Percentiles rank a stretch among this genome's conserved stretches.
These are phyloP conservation scores for Tenthredo amoena DNA, from an alignment of 2,888 invertebrate species.

Conservation along the genomic window DNA sequence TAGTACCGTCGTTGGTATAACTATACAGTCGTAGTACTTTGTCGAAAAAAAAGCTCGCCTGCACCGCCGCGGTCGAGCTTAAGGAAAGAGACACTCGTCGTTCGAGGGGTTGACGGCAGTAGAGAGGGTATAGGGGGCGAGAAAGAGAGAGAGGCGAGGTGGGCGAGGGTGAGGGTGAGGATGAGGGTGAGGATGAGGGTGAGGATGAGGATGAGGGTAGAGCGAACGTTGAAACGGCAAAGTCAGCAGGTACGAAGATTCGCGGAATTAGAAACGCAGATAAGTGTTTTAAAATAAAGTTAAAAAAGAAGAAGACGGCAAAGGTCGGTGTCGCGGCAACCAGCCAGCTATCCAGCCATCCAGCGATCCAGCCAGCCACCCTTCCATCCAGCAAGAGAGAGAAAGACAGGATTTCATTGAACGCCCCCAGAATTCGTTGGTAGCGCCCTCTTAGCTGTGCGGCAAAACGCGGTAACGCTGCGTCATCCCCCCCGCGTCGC, in stretches of 20 bases:
- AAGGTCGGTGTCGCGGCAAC: conserved; percentile 14
- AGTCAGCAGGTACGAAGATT: conserved; percentile 50
- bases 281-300: conserved; percentile 51
- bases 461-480: conserved; percentile 59
- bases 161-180: not conserved
- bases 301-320: conserved; percentile 43
- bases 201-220: not conserved
- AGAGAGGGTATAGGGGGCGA: not conserved
- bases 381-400: conserved; percentile 50
- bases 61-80: conserved; percentile 31
- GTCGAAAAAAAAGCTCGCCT: conserved; percentile 30
- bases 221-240: conserved; percentile 6
- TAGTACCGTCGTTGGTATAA: not conserved
- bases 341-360: not conserved
- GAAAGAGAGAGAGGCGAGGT: not conserved
- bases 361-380: not conserved
- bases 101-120: not conserved
- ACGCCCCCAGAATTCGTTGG: conserved; percentile 72
- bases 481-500: conserved; percentile 32
- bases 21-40: not conserved
- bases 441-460: conserved; percentile 72
- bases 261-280: conserved; percentile 52
- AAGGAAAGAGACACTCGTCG: conserved; percentile 34
- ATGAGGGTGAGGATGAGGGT: not conserved
- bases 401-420: conserved; percentile 71